Percentiles rank a stretch among this genome's conserved stretches.
phyloP scores from a whole-genome alignment of 2,888 invertebrate species.

The Xestia ashworthii region DNA sequence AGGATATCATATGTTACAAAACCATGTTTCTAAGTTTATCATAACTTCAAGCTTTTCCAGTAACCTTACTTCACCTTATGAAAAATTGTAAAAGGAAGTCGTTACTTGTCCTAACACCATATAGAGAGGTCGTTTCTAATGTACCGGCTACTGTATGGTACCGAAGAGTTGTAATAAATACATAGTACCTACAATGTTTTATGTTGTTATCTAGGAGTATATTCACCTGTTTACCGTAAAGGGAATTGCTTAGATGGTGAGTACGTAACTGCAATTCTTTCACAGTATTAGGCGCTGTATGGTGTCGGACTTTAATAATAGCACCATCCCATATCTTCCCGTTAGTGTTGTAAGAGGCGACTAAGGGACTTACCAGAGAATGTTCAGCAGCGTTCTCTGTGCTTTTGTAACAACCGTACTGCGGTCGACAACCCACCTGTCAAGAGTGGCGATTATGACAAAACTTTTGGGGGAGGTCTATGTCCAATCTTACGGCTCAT shows the following conservation, averaged over 20 bases:
- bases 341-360: too few species aligned
- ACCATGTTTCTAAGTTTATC: conserved; percentile 28
- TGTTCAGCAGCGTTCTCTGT: too few species aligned
- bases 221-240: conserved; percentile 21
- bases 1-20: conserved; percentile 21
- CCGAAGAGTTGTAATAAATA: conserved; percentile 36
- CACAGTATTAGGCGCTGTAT: background rate
- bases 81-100: conserved; percentile 42
- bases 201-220: conserved; percentile 22
- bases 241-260: background rate
- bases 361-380: too few species aligned
- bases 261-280: background rate
- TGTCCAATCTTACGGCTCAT: too few species aligned
- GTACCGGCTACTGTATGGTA: conserved; percentile 11
- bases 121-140: conserved; percentile 12
- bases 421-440: too few species aligned
- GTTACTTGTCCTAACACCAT: conserved; percentile 32
- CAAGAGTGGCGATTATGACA: too few species aligned
- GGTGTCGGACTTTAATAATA: too few species aligned
- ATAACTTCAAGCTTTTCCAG: conserved; percentile 2
- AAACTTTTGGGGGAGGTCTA: too few species aligned
- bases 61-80: conserved; percentile 15
- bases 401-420: too few species aligned
- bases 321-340: too few species aligned
- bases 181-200: conserved; percentile 10